Base-by-base conservation (phyloP, 2,797 vertebrate species). In the Xiphophorus birchmanni region DNA sequence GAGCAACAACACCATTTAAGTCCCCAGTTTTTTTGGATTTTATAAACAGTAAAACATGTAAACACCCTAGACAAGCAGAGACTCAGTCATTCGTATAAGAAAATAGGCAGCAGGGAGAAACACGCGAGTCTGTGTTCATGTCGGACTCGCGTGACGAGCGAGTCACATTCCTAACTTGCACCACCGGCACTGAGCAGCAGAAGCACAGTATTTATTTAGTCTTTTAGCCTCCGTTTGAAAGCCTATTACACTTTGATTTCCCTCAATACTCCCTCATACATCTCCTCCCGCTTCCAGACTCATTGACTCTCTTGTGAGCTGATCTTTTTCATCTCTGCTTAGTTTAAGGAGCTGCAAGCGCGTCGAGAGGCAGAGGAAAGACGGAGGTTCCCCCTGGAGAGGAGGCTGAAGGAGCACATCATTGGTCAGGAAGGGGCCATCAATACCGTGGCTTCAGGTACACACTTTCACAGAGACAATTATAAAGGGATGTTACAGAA, bases 371-470 rank as follows among this genome's bases (percentile, higher is more conserved):
- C 96, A 0, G 97, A 97, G 86, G 97, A 99, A 78, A 96, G 98
- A 69, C 96, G 98, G 72, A 93, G 96, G 74, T 99, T 99, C 75
- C 98, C 98, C 0, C 94, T 99, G 88, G 98, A 99, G 93, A 96
- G 96, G 82, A 95, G 98, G 58, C 96, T 99, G 45, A 97, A 96
- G 84, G 98, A 99, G 83, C 96, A 99, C 88, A 99, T 99, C 93
- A 97, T 99, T 0, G 98, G 98, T 4, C 98, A 99, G 92, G 98
- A 99, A 94, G 97, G 95, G 0, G 97, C 98, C 81, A 99, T 99
- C 40, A 96, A 97, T 60, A 98, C 96, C 0, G 98, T 99, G 77
- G 98, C 97, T 72, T 97, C 98, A 90, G 98, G 98, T 98, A 95
- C 78, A 86, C 77, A 82, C 74, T 29, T 40, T 74, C 65, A 37